Evolutionary conservation across 2,888 invertebrate species (phyloP).

Genomic region (Ellobium chinense): DNA sequence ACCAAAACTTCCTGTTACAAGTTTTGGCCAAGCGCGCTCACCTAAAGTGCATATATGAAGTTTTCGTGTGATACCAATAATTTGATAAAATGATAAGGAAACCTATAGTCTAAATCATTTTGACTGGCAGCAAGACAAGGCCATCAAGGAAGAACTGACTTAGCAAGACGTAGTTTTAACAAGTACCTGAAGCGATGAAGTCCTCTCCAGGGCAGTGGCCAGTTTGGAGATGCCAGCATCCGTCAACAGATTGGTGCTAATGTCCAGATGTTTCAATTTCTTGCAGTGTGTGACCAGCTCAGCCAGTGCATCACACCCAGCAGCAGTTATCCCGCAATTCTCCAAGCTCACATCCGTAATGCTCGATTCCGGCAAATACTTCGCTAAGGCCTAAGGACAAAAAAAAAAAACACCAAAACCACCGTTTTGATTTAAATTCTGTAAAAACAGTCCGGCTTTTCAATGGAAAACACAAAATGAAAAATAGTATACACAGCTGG

Average conservation of each 20-base stretch:
- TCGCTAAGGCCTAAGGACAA: conserved; percentile 56
- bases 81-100: too few relatives aligned
- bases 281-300: conserved; percentile 71
- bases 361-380: conserved; percentile 68
- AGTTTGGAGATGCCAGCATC: conserved; percentile 71
- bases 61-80: too few relatives aligned
- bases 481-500: too few relatives aligned
- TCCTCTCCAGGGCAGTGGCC: conserved; percentile 70
- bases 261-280: conserved; percentile 66
- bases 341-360: conserved; percentile 73
- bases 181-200: conserved; percentile 56
- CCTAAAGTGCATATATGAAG: too few relatives aligned
- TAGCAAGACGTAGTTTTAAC: neutral
- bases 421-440: too few relatives aligned
- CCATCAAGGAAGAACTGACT: neutral
- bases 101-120: too few relatives aligned
- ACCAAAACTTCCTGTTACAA: too few relatives aligned
- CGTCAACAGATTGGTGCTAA: conserved; percentile 73
- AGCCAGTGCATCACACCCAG: conserved; percentile 67
- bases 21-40: too few relatives aligned
- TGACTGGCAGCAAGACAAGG: too few relatives aligned
- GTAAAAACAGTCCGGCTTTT: too few relatives aligned
- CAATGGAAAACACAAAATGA: too few relatives aligned
- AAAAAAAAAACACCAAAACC: too few relatives aligned
- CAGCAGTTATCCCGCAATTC: conserved; percentile 72